phyloP scores from a whole-genome alignment of 2,797 vertebrate species.

The Pelochelys cantorii region DNA sequence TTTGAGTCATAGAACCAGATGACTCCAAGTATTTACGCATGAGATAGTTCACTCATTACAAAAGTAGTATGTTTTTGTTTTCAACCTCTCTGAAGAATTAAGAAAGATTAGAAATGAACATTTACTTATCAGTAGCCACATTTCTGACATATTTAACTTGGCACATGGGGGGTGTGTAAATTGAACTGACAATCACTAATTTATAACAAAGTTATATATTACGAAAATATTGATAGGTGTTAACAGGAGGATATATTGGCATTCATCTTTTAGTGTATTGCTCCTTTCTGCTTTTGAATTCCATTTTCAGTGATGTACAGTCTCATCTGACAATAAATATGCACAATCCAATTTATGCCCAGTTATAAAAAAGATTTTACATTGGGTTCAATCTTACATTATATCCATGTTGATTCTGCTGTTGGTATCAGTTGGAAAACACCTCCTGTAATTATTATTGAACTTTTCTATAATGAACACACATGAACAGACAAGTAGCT shows the following conservation, averaged over 20 bases:
- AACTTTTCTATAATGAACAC: accelerated
- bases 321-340: not conserved
- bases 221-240: not conserved
- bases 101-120: not conserved
- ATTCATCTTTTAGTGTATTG: not conserved
- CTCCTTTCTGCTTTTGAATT: not conserved
- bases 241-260: not conserved
- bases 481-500: not conserved
- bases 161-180: not conserved
- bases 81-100: not conserved
- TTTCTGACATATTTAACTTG: not conserved
- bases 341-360: not conserved
- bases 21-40: not conserved
- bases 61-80: not conserved
- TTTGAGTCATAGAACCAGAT: not conserved
- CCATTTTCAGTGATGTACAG: not conserved
- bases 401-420: not conserved
- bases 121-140: not conserved
- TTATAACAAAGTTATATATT: not conserved
- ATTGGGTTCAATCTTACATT: not conserved
- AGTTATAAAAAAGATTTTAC: not conserved
- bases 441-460: not conserved
- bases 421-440: not conserved
- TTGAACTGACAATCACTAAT: not conserved
- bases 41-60: not conserved